Evolutionary conservation across 2,113 vertebrate species (phyloP).

Genomic region (Podarcis cretensis): DNA sequence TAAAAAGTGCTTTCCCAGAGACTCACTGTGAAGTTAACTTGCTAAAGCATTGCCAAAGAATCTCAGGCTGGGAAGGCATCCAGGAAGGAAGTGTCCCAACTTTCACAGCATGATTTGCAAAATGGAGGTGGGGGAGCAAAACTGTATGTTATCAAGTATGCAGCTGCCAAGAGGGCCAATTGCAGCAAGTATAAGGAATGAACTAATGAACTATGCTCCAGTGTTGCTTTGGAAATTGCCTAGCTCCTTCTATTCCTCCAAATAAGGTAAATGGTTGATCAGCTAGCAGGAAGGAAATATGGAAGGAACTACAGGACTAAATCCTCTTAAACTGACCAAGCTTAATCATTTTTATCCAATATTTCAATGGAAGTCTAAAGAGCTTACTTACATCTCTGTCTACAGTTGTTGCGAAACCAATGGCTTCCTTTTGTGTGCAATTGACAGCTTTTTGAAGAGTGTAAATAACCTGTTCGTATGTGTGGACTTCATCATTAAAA

Average conservation of each 20-base stretch:
- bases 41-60: not conserved
- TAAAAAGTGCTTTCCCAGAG: not conserved
- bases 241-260: not conserved
- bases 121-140: not conserved
- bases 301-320: not conserved
- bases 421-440: conserved; percentile 96
- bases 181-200: not conserved
- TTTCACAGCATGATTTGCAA: not conserved
- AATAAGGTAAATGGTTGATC: not conserved
- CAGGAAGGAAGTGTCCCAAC: not conserved
- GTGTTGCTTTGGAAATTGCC: not conserved
- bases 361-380: conserved; percentile 13
- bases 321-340: not conserved
- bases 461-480: conserved; percentile 98
- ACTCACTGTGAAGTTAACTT: not conserved
- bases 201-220: not conserved
- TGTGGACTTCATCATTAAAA: conserved; percentile 98
- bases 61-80: not conserved
- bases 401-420: conserved; percentile 95
- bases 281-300: not conserved
- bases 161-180: not conserved
- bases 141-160: not conserved
- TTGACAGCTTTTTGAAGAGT: conserved; percentile 97
- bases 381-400: conserved; percentile 92
- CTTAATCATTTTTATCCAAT: not conserved